Base-by-base conservation (phyloP, 2,113 vertebrate genomes). In the Upupa epops region DNA sequence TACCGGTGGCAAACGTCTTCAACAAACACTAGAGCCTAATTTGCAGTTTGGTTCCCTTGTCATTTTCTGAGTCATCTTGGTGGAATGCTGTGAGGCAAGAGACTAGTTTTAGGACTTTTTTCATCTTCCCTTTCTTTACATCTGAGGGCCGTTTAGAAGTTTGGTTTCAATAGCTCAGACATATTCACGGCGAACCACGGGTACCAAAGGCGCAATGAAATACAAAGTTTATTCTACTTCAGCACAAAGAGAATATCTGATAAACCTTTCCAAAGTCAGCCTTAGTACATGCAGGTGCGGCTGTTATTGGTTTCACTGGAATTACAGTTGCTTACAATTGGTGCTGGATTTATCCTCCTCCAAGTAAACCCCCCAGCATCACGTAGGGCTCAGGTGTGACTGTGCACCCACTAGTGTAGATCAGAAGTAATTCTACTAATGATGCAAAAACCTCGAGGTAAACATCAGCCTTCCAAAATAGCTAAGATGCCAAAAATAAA, bases 21-120 rank as follows among this genome's bases (percentile, higher is more conserved):
- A 89, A 83, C 81, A 93, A 95, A 96, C 92, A 95, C 86, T 72
- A 65, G 81, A 95, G 87, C 75, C 94, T 95, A 94, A 95, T 95
- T 94, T 96, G 90, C 89, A 94, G 89, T 87, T 91, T 88, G 79
- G 78, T 89, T 95, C 92, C 89, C 89, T 91, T 95, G 90, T 95
- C 81, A 91, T 91, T 95, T 96, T 95, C 89, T 94, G 90, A 95
- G 90, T 93, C 84, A 88, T 94, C 82, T 65, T 81, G 72, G 76
- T 81, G 37, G 89, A 94, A 89, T 75, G 86, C 93, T 89, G 84
- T 36, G 90, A 95, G 94, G 89, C 87, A 96, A 91, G 82, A 91
- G 83, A 95, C 94, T 87, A 86, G 29, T 81, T 94, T 89, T 88
- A 77, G 89, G 78, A 66, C 16, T 91, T 89, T 92, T 89, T 86